These are phyloP conservation scores for Carpatolechia fugitivella DNA, from an alignment of 2,888 invertebrate genomes.

Conservation along the genomic window DNA sequence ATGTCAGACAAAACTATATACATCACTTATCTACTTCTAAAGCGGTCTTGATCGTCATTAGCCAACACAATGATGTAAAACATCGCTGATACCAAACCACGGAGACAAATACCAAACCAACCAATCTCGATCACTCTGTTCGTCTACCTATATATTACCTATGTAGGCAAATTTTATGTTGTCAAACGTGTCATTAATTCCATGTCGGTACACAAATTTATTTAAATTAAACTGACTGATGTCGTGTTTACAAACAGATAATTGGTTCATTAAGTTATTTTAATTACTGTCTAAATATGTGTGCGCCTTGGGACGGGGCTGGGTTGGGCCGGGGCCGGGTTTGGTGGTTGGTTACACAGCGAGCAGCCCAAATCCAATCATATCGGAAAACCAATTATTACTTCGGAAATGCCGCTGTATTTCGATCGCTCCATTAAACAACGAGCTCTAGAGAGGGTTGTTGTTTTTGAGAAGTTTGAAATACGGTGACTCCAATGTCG, in stretches of 20 bases:
- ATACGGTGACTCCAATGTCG: neutral
- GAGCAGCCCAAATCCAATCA: slow-evolving; percentile 45
- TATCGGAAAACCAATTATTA: slow-evolving; percentile 40
- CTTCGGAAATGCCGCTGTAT: slow-evolving; percentile 24
- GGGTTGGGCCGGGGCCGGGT: neutral
- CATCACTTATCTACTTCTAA: no score
- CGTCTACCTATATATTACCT: no score
- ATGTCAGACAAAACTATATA: no score
- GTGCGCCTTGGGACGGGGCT: neutral
- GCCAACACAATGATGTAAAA: no score
- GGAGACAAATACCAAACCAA: no score
- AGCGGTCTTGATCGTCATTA: no score
- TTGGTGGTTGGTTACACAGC: neutral
- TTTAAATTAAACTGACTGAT: neutral
- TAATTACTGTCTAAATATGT: slow-evolving; percentile 55
- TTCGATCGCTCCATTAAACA: slow-evolving; percentile 5
- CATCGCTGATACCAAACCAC: no score
- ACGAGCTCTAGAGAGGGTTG: neutral
- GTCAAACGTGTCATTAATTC: neutral
- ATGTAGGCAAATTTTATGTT: neutral
- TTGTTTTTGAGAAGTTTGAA: neutral
- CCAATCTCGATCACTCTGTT: no score
- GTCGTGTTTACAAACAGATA: slow-evolving; percentile 1
- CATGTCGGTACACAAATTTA: neutral
- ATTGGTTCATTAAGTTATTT: slow-evolving; percentile 33